Base-by-base conservation (phyloP, 2,888 invertebrate species). In the Euplexia lucipara region DNA sequence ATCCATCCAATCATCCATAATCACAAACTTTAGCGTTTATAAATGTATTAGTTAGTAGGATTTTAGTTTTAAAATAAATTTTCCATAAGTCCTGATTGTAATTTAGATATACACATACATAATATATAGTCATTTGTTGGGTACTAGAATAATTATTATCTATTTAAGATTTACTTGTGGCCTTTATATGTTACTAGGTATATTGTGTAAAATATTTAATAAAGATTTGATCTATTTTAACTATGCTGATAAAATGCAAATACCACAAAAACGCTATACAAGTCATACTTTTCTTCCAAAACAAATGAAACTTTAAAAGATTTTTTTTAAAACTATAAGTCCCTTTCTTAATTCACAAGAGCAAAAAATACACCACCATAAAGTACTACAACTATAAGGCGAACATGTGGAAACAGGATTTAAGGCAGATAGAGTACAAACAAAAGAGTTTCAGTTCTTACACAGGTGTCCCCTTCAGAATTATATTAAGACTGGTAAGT, bases 401-500 rank as follows among this genome's bases (percentile, higher is more conserved):
- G 39, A 59, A 34, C 34, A 65, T 45, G 59, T 63, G 66, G 64
- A 63, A 75, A 59, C 60, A 59, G 52, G 65, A 71, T 60, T 64
- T 77, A 54, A 71, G 35, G 35, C 32, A 56, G 63, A 69, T 59
- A 52, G 39, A 62, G 48, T 63, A 69, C 78, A 77, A 82, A 77
- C 79, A 79, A 78, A 67, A 68, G 68, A 65, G 51, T 58, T 67
- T 66, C 51, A 73, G 75, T 67, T 69, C 67, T 57, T 71, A 64
- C 53, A 73, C 70, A 69, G 65, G 60, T 82, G 80, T 78, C 79
- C 78, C 70, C 77, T 71, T 79, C 79, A 75, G 72, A 77, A 78
- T 75, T 75, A 81, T 53, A 78, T 35, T 67, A 79, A 72, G 78
- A 77, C 57, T 77, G 86, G 87, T 86, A 90, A 89, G 87, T 86